phyloP scores from a whole-genome alignment of 2,888 invertebrate genomes.

The Drosophila borealis region DNA sequence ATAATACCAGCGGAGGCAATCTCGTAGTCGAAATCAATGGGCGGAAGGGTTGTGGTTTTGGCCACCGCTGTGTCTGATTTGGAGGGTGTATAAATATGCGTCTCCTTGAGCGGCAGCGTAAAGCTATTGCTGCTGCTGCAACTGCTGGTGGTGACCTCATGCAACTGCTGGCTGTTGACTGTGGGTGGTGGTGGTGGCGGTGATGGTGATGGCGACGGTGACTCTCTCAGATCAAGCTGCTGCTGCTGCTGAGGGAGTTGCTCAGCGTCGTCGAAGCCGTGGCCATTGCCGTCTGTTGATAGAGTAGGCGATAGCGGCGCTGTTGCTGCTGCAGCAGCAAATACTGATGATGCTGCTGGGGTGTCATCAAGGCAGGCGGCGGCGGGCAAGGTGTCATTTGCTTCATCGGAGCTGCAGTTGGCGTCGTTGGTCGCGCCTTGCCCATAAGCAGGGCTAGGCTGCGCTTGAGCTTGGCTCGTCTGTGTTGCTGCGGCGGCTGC shows the following conservation, averaged over 20 bases:
- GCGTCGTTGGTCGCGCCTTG: constrained; percentile 44
- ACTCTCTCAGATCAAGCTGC: constrained; percentile 71
- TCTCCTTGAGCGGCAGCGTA: constrained; percentile 84
- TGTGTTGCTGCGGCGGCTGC: constrained; percentile 58
- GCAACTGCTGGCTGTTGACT: constrained; percentile 33
- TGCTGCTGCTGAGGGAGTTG: constrained; percentile 58
- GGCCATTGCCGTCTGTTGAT: constrained; percentile 77
- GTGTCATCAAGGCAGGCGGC: constrained; percentile 48
- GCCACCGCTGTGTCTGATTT: constrained; percentile 79
- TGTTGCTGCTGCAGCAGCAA: constrained; percentile 73
- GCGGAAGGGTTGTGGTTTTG: constrained; percentile 72
- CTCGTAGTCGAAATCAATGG: constrained; percentile 84
- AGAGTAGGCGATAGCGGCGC: constrained; percentile 74
- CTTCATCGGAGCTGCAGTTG: constrained; percentile 17
- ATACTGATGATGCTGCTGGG: constrained; percentile 73
- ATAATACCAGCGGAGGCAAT: constrained; percentile 84
- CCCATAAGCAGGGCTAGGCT: constrained; percentile 77
- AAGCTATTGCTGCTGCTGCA: constrained; percentile 77
- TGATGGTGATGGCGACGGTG: constrained; percentile 25
- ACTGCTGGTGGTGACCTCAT: constrained; percentile 59
- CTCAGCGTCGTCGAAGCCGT: constrained; percentile 62
- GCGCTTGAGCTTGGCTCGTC: constrained; percentile 81
- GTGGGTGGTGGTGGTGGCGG: constrained; percentile 15
- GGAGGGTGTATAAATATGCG: constrained; percentile 85
- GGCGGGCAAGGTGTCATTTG: constrained; percentile 29